These are phyloP conservation scores for Cyclina sinensis DNA, from an alignment of 1,140 invertebrate genomes.

Conservation along the genomic window DNA sequence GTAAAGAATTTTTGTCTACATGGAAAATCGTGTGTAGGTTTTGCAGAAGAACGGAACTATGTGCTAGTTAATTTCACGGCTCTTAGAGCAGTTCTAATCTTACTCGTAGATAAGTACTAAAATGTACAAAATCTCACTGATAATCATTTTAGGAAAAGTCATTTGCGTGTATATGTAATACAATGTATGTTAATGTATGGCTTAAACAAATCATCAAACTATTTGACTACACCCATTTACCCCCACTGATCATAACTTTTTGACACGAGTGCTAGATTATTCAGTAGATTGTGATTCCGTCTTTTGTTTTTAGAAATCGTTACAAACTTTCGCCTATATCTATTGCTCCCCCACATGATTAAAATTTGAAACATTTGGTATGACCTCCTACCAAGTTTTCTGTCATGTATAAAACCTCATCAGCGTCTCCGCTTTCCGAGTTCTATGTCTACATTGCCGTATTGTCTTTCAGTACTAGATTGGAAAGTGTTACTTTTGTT, in stretches of 20 bases:
- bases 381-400: slow-evolving; percentile 23
- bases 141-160: too few species aligned
- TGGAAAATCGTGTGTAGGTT: too few species aligned
- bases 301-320: slow-evolving; percentile 23
- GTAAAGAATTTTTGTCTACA: too few species aligned
- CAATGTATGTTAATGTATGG: too few species aligned
- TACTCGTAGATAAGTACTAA: too few species aligned
- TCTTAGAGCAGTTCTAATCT: too few species aligned
- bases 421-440: neutral
- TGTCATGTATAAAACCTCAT: slow-evolving; percentile 6
- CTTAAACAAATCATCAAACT: neutral
- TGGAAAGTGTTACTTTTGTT: slow-evolving; percentile 29
- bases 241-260: slow-evolving; percentile 10
- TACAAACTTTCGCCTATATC: slow-evolving; percentile 52
- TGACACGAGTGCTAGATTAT: slow-evolving; percentile 2
- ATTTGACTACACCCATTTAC: slow-evolving; percentile 29
- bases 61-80: too few species aligned
- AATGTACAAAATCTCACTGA: too few species aligned
- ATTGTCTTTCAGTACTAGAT: neutral
- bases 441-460: neutral
- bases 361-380: slow-evolving; percentile 27
- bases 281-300: neutral
- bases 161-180: too few species aligned
- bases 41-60: too few species aligned
- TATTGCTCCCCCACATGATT: slow-evolving; percentile 19